Conservation (phyloP, 1,140 invertebrate genomes). For the Ooceraea biroi region DNA sequence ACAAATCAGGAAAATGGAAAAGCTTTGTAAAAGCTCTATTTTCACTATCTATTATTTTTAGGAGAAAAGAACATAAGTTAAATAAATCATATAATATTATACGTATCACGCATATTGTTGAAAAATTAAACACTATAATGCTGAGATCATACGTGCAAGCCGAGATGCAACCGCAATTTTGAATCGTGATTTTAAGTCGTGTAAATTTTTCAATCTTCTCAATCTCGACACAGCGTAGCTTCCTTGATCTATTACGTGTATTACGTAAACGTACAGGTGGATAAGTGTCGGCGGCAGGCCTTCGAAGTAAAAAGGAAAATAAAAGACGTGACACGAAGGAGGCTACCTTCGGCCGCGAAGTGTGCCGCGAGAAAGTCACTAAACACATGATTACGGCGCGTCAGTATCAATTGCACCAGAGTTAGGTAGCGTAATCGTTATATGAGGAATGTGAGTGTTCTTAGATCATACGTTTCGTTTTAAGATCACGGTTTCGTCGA, state of each 20-base stretch:
- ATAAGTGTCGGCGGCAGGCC: slow-evolving; percentile 1
- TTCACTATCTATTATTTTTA: no score
- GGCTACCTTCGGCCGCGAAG: slow-evolving; percentile 26
- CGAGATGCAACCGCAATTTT: background rate
- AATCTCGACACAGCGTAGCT: slow-evolving; percentile 23
- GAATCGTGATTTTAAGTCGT: slow-evolving; percentile 24
- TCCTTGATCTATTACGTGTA: slow-evolving; percentile 50
- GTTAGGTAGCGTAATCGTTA: slow-evolving; percentile 36
- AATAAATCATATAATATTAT: no score
- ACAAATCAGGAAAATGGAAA: no score
- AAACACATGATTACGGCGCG: slow-evolving; percentile 64
- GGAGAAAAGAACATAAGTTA: no score
- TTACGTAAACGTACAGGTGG: slow-evolving; percentile 42
- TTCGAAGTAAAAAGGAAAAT: slow-evolving; percentile 36
- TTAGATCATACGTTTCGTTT: background rate
- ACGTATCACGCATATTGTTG: no score
- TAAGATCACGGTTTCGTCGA: no score
- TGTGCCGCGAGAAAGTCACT: slow-evolving; percentile 70
- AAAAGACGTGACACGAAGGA: slow-evolving; percentile 29
- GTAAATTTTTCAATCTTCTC: slow-evolving; percentile 69
- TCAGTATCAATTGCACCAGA: slow-evolving; percentile 67
- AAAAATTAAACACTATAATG: slow-evolving; percentile 27
- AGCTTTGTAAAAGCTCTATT: no score
- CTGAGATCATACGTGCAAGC: background rate
- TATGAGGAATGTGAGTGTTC: background rate